These are phyloP conservation scores for Dunckerocampus dactyliophorus DNA, from an alignment of 2,113 vertebrate species.

Conservation along the genomic window DNA sequence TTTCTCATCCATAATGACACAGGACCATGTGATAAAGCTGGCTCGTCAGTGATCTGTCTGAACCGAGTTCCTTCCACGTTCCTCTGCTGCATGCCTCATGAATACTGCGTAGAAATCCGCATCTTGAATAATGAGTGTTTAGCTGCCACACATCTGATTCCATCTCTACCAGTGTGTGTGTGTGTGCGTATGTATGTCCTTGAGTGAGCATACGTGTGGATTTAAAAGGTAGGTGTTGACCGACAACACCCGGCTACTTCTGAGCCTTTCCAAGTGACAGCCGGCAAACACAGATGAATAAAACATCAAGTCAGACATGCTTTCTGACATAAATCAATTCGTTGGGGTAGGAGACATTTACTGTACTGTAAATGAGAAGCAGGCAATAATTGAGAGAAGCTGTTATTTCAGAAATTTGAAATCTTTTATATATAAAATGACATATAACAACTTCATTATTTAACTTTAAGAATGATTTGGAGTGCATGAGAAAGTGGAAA, in stretches of 20 bases:
- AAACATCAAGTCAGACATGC: slow-evolving; percentile 50
- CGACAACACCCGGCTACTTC: slow-evolving; percentile 41
- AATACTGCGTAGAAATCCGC: slow-evolving; percentile 25
- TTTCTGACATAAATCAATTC: slow-evolving; percentile 37
- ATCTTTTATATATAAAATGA: too few species aligned
- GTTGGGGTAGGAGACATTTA: slow-evolving; percentile 26
- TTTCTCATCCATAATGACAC: slow-evolving; percentile 7
- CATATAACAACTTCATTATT: too few species aligned
- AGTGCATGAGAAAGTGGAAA: too few species aligned
- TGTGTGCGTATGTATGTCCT: background rate
- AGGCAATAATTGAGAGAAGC: too few species aligned
- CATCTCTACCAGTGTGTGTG: slow-evolving; percentile 4
- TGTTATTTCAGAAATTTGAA: too few species aligned
- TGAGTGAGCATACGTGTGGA: slow-evolving; percentile 21
- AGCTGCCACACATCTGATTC: slow-evolving; percentile 8
- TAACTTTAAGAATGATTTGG: too few species aligned
- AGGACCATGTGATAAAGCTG: slow-evolving; percentile 26
- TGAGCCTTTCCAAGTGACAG: slow-evolving; percentile 34
- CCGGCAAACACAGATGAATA: slow-evolving; percentile 54
- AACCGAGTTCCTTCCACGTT: slow-evolving; percentile 13
- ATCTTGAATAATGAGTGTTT: slow-evolving; percentile 14
- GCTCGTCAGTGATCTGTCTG: slow-evolving; percentile 38
- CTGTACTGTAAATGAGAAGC: too few species aligned
- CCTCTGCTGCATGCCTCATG: slow-evolving; percentile 14
- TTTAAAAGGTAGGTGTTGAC: slow-evolving; percentile 38